Evolutionary conservation across 2,888 invertebrate genomes (phyloP), one percentile per base, ranked within the genome.

Genomic region (Drosophila mimetica): DNA sequence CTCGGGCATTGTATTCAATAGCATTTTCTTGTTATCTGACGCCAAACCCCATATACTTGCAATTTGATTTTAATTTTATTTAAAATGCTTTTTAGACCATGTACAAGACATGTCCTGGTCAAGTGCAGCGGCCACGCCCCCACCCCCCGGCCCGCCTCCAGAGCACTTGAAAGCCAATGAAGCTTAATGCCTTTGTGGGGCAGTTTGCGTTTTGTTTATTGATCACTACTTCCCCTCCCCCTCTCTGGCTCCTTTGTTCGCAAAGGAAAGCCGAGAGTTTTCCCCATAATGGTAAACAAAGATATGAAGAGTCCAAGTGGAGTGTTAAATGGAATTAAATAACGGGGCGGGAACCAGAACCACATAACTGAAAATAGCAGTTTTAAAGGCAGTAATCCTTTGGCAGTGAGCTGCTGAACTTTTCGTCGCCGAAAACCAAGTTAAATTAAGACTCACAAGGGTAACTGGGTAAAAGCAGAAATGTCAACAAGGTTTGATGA

Each of bases 61-160:
- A 85, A 82, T 85, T 85, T 71, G 71, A 84, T 79, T 86, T 84
- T 84, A 84, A 84, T 86, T 84, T 79, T 76, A 84, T 84, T 84
- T 84, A 84, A 86, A 84, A 84, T 82, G 86, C 86, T 84, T 84
- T 64, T 84, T 78, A 79, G 79, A 78, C 73, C 71, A 70, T 74
- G 69, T 70, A 52, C 46, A 42, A 64, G 53, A 48, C 63, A 52
- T 69, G 51, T 54, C 60, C 59, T 41, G 52, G 55, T 14, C 11
- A 11, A 55, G 36, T 52, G 20, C 13, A 18, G n/a, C 32, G 5
- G 16, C 46, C 14, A 25, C 30, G 11, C 32, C 28, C 9, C 25
- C 22, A 6, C 1, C 1, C n/a, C 25, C n/a, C 3, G 7, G 9
- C 8, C 1, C 18, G 1, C 2, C 34, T 8, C 30, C 16, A 6